Evolutionary conservation across 2,797 vertebrate species (phyloP).

Genomic region (Galaxias olidus): DNA sequence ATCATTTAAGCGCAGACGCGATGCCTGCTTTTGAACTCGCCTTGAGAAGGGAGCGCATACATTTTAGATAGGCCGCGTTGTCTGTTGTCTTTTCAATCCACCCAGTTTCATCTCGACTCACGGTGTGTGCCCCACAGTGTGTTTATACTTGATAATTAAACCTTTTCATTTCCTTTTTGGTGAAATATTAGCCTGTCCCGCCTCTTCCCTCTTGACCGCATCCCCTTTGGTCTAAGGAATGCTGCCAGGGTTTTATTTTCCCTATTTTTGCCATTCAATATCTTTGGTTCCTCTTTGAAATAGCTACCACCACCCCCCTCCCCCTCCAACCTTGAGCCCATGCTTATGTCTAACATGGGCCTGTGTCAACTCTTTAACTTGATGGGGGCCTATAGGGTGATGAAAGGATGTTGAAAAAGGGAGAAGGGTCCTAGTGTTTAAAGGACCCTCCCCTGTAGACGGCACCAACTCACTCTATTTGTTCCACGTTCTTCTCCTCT

Average conservation of each 20-base stretch:
- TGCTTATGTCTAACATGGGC: conserved; percentile 20
- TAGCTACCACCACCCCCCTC: conserved; percentile 11
- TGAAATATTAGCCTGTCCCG: conserved; percentile 39
- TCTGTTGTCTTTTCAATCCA: conserved; percentile 1
- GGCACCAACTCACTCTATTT: conserved; percentile 9
- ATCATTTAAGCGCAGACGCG: conserved; percentile 20
- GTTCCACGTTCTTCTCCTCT: conserved; percentile 34
- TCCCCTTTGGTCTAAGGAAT: conserved; percentile 37
- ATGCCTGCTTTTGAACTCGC: conserved; percentile 1
- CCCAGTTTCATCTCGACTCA: conserved; percentile 10
- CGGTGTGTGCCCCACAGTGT: conserved; percentile 4
- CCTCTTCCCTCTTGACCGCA: conserved; percentile 41
- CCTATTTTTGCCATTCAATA: conserved; percentile 46
- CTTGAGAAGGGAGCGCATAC: conserved; percentile 10
- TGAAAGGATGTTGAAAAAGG: conserved; percentile 43
- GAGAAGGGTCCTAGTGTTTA: conserved; percentile 47
- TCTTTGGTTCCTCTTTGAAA: conserved; percentile 43
- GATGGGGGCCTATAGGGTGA: conserved; percentile 32
- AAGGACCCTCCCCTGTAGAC: conserved; percentile 36
- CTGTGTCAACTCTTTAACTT: conserved; percentile 32
- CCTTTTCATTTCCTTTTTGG: conserved; percentile 33
- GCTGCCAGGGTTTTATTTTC: conserved; percentile 38
- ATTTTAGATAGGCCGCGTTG: conserved; percentile 6
- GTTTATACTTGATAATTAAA: conserved; percentile 45
- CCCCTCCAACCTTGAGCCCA: conserved; percentile 21